Evolutionary conservation across 1,140 invertebrate genomes (phyloP).

Genomic region (Andricus grossulariae): DNA sequence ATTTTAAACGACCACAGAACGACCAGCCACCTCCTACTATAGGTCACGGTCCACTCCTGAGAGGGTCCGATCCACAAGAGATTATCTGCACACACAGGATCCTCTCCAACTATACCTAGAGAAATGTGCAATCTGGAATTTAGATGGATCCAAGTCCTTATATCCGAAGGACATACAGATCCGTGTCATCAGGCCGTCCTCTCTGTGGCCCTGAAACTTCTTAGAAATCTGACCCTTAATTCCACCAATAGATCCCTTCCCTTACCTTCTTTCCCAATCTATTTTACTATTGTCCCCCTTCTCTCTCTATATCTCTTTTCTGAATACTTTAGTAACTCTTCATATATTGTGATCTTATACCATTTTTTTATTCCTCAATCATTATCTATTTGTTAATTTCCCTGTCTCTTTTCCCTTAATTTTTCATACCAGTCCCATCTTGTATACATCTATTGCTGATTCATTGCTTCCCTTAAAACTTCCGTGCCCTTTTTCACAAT

Average conservation of each 20-base stretch:
- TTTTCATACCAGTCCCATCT: too few species aligned
- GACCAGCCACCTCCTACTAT: conserved; percentile 47
- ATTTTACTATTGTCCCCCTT: too few species aligned
- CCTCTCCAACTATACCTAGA: neutral
- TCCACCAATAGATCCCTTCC: neutral
- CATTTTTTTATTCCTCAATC: neutral
- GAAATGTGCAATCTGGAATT: too few species aligned
- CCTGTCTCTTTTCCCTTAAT: neutral
- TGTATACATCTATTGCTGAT: too few species aligned
- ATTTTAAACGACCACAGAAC: conserved; percentile 58
- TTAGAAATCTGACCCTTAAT: neutral
- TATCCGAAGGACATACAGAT: conserved; percentile 10
- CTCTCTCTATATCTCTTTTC: too few species aligned
- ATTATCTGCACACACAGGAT: conserved; percentile 30
- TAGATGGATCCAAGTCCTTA: neutral
- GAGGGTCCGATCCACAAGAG: conserved; percentile 29
- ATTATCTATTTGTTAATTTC: neutral
- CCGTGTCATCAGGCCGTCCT: neutral
- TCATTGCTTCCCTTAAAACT: too few species aligned
- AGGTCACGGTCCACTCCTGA: conserved; percentile 49
- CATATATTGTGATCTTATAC: neutral
- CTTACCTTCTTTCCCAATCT: too few species aligned
- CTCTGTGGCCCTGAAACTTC: neutral
- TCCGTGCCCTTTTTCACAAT: too few species aligned
- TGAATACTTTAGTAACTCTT: neutral